Percentiles rank a stretch among this genome's conserved stretches.
Conservation (phyloP, 2,888 invertebrate genomes). For the Sicus ferrugineus region DNA sequence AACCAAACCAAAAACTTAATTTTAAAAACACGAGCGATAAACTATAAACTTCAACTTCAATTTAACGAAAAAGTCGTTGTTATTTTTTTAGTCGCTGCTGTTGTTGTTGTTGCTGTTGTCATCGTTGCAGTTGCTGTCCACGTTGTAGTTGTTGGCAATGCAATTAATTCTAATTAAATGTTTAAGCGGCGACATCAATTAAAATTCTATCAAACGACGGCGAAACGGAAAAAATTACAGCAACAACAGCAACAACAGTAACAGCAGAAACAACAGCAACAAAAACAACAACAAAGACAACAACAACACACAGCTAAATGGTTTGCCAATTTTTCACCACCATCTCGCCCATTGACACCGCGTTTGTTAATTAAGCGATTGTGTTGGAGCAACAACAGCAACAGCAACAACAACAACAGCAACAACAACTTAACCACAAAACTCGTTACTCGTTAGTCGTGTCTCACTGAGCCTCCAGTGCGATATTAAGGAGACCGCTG, state of each 20-base stretch:
- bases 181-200: constrained; percentile 45
- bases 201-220: constrained; percentile 26
- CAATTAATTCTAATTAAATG: constrained; percentile 52
- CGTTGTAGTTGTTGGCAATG: background rate
- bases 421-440: background rate
- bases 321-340: background rate
- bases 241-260: background rate
- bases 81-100: constrained; percentile 25
- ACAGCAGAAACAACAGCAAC: background rate
- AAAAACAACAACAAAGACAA: background rate
- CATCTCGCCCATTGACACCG: background rate
- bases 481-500: too few species aligned
- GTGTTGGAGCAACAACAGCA: background rate
- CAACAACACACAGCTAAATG: background rate
- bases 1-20: constrained; percentile 5
- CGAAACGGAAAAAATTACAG: background rate
- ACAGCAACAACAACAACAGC: constrained; percentile 3
- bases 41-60: background rate
- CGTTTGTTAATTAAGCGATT: constrained; percentile 22
- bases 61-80: background rate
- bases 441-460: too few species aligned
- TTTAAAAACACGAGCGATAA: background rate
- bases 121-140: background rate
- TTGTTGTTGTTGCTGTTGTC: constrained; percentile 31
- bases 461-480: too few species aligned